Conservation (phyloP, 1,140 invertebrate species). For the Pseudomyrmex sp. region DNA sequence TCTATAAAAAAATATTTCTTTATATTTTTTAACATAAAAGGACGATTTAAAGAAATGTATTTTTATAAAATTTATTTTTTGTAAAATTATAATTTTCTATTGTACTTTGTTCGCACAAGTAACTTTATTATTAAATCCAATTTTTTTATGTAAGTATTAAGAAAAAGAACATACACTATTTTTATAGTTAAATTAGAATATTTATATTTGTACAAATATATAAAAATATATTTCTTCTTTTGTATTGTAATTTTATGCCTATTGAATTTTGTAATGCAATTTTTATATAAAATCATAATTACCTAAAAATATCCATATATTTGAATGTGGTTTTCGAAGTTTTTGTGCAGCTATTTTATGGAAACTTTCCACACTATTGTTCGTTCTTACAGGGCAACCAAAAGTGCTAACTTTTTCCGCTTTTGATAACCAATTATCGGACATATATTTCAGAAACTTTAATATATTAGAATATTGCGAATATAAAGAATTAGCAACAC, state of each 20-base stretch:
- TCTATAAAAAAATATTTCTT: not conserved
- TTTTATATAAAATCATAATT: not conserved
- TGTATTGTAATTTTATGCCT: not conserved
- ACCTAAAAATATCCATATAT: slow-evolving; percentile 12
- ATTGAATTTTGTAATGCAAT: not conserved
- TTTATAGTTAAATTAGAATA: too few species aligned
- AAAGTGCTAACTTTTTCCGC: not conserved
- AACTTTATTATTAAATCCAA: not conserved
- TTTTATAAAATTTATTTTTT: not conserved
- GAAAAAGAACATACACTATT: too few species aligned
- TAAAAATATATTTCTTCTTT: not conserved
- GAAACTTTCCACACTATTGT: slow-evolving; percentile 1
- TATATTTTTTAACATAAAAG: not conserved
- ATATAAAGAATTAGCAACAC: too few species aligned
- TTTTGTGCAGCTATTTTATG: not conserved
- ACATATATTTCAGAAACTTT: too few species aligned
- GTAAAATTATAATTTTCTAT: not conserved
- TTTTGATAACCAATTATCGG: not conserved
- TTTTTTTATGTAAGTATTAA: not conserved
- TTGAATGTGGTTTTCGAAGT: slow-evolving; percentile 5
- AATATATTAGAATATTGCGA: too few species aligned
- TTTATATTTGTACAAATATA: too few species aligned
- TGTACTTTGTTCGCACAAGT: not conserved
- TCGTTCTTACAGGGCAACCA: slow-evolving; percentile 4
- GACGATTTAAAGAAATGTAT: slow-evolving; percentile 4